Conservation (phyloP, 2,113 vertebrate genomes). For the Platycercus adscitus region DNA sequence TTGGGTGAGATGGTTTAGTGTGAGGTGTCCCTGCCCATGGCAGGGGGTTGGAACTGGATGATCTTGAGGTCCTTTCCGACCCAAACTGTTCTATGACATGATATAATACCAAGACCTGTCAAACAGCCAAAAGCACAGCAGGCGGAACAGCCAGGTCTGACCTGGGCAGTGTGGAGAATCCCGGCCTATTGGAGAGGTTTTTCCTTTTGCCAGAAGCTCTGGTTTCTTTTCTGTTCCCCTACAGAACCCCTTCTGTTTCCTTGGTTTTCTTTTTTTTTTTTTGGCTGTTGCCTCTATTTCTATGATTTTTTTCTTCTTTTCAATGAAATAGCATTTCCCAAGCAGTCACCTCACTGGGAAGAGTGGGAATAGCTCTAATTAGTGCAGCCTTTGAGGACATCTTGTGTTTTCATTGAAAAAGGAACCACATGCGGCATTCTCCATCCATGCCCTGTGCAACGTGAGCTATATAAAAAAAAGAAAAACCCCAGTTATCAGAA, state of each 20-base stretch:
- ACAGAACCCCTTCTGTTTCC: too few relatives aligned
- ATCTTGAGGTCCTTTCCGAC: neutral
- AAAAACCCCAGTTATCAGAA: accelerated
- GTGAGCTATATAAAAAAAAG: neutral
- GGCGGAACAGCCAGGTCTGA: neutral
- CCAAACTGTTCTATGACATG: accelerated
- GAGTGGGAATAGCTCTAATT: neutral
- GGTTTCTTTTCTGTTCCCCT: neutral
- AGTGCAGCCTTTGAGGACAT: neutral
- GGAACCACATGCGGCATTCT: neutral
- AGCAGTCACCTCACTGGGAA: neutral
- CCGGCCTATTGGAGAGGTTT: neutral
- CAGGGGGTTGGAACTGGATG: neutral
- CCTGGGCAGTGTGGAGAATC: neutral
- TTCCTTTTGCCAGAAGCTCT: neutral
- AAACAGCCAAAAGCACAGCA: neutral
- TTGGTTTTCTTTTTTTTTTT: neutral
- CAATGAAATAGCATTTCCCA: neutral
- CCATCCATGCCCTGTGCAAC: neutral
- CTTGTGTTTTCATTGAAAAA: neutral
- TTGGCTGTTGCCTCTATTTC: neutral
- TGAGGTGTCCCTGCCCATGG: accelerated
- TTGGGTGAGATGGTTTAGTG: neutral
- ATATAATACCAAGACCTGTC: neutral
- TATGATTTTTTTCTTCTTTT: neutral